phyloP scores from a whole-genome alignment of 2,797 vertebrate species.

The Gobionotothen gibberifrons region DNA sequence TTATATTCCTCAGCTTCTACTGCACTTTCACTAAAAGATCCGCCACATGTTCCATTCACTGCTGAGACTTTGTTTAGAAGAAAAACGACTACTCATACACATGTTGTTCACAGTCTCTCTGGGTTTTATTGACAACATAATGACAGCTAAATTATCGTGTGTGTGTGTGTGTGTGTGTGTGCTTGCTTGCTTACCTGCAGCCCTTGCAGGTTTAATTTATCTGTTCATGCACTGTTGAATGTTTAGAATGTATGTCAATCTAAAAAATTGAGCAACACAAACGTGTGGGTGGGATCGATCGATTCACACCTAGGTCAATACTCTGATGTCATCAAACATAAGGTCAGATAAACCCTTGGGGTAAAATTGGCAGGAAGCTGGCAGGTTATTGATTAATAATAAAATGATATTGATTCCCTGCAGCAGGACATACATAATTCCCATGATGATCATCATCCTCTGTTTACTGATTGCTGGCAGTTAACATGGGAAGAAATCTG shows the following conservation, averaged over 20 bases:
- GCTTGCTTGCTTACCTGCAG: no score
- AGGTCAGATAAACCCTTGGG: conserved; percentile 22
- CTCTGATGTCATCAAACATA: conserved; percentile 22
- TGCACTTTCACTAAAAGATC: neutral
- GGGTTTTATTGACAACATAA: conserved; percentile 24
- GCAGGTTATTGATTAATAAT: conserved; percentile 21
- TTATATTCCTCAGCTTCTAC: neutral
- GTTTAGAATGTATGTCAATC: no score
- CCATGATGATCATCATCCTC: neutral
- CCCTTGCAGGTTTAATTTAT: no score
- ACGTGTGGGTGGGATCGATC: neutral
- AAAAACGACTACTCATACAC: no score
- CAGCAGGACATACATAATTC: neutral
- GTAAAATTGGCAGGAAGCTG: no score
- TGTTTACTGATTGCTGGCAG: neutral
- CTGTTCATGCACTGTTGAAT: no score
- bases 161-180: neutral
- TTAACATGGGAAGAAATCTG: neutral
- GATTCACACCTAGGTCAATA: conserved; percentile 13
- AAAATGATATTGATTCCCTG: neutral
- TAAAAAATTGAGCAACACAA: no score
- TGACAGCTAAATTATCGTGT: conserved; percentile 4
- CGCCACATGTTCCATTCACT: no score
- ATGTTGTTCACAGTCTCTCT: neutral
- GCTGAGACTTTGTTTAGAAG: neutral